Percentiles rank a stretch among this genome's conserved stretches.
These are phyloP conservation scores for Macquaria australasica DNA, from an alignment of 2,113 vertebrate genomes.

Conservation along the genomic window DNA sequence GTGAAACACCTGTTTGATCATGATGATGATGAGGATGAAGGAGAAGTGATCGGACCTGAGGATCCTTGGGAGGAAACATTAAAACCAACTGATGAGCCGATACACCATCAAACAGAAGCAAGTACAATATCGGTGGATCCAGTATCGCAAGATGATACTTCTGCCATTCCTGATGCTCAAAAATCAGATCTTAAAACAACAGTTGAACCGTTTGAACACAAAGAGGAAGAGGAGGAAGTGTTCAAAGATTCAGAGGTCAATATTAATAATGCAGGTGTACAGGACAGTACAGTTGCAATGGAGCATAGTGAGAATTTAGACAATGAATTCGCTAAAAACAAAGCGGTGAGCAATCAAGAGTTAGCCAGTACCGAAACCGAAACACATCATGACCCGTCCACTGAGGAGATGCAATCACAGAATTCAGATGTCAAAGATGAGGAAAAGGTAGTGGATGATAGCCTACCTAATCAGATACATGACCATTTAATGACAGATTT, in stretches of 20 bases:
- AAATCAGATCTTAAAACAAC: conserved; percentile 23
- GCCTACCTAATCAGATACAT: conserved; percentile 5
- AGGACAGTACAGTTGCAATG: conserved; percentile 8
- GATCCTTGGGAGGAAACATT: conserved; percentile 37
- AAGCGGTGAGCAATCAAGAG: conserved; percentile 6
- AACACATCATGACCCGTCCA: neutral
- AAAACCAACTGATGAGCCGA: conserved; percentile 25
- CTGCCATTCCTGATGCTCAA: neutral
- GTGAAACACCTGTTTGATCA: conserved; percentile 20
- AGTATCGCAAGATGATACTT: neutral
- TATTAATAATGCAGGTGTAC: conserved; percentile 4
- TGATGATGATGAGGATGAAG: conserved; percentile 33
- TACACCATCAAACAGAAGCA: conserved; percentile 27
- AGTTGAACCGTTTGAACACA: conserved; percentile 15
- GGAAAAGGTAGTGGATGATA: conserved; percentile 39
- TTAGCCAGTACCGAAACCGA: neutral
- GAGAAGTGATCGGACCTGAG: neutral
- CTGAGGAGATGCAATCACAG: conserved; percentile 1
- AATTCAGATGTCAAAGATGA: conserved; percentile 32
- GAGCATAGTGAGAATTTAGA: conserved; percentile 29
- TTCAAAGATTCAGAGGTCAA: neutral
- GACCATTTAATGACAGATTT: conserved; percentile 1
- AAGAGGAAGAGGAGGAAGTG: neutral
- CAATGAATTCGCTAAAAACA: conserved; percentile 14
- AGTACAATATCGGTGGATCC: neutral